Conservation (phyloP, 2,113 vertebrate genomes). For the Pterocles gutturalis region DNA sequence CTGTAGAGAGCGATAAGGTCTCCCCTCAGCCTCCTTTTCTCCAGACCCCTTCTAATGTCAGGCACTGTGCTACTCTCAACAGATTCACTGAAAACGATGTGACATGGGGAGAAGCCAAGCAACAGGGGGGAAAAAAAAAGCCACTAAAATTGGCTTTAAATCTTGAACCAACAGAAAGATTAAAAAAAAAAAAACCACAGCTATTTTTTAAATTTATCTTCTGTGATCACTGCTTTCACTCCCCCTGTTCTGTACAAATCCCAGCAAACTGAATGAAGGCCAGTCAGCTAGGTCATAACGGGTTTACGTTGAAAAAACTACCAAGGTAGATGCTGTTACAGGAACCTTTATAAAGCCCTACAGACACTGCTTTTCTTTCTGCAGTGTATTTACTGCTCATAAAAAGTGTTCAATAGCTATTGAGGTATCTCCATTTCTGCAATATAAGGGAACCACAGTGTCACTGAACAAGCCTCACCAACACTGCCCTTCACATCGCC, state of each 20-base stretch:
- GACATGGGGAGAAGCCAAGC: conserved; percentile 62
- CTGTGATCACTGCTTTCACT: not conserved
- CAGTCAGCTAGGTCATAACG: not conserved
- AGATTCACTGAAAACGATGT: conserved; percentile 50
- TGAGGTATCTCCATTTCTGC: not conserved
- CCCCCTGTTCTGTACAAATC: not conserved
- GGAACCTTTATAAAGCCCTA: conserved; percentile 7
- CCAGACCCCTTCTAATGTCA: not conserved
- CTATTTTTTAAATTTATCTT: not conserved
- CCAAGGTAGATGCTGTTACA: not conserved
- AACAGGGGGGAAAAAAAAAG: not conserved
- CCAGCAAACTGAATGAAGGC: not conserved
- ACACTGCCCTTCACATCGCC: not conserved
- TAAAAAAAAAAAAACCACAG: not conserved
- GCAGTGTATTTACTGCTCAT: not conserved
- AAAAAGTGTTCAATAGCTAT: not conserved
- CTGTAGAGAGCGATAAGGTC: no score
- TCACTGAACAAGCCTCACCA: not conserved
- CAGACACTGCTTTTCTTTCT: conserved; percentile 14
- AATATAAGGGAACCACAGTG: not conserved
- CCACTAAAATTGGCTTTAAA: conserved; percentile 53
- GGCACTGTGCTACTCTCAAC: conserved; percentile 59
- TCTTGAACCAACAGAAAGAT: conserved; percentile 2
- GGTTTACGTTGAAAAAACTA: not conserved
- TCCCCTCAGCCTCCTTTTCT: no score